phyloP scores from a whole-genome alignment of 2,113 vertebrate species.

The Saguinus imperator region DNA sequence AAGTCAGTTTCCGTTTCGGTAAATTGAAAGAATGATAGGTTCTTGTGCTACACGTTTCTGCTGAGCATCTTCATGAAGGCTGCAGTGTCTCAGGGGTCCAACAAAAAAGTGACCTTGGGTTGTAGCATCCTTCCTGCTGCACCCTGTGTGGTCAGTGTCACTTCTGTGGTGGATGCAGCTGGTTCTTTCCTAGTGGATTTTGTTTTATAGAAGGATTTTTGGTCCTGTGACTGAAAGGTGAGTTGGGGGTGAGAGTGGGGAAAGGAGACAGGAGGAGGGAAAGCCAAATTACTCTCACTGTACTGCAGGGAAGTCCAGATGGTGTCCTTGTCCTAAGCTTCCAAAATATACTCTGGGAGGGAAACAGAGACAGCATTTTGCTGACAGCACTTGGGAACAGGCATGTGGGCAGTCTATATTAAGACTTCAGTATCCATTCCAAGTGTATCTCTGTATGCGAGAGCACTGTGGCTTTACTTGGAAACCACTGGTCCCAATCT shows the following conservation, averaged over 20 bases:
- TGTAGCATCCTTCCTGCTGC: not conserved
- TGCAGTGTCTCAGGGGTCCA: not conserved
- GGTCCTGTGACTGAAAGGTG: not conserved
- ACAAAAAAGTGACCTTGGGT: not conserved
- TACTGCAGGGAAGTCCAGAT: slow-evolving; percentile 62
- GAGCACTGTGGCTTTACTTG: not conserved
- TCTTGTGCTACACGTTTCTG: not conserved
- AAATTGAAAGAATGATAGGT: not conserved
- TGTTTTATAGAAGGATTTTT: slow-evolving; percentile 45
- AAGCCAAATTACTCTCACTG: slow-evolving; percentile 71
- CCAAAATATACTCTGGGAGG: slow-evolving; percentile 2
- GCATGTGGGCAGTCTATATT: slow-evolving; percentile 39
- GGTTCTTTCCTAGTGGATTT: not conserved
- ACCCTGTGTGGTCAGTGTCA: not conserved
- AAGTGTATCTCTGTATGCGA: not conserved
- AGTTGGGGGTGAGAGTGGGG: not conserved
- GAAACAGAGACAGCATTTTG: slow-evolving; percentile 43
- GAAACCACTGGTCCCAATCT: slow-evolving; percentile 18
- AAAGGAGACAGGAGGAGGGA: slow-evolving; percentile 51
- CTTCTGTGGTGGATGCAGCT: not conserved
- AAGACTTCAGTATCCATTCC: not conserved
- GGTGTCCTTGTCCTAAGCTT: slow-evolving; percentile 61
- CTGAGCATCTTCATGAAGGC: not conserved
- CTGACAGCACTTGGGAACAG: slow-evolving; percentile 21
- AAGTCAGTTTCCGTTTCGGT: not conserved